Conservation (phyloP, 1,140 invertebrate species). For the Lepidurus apus region DNA sequence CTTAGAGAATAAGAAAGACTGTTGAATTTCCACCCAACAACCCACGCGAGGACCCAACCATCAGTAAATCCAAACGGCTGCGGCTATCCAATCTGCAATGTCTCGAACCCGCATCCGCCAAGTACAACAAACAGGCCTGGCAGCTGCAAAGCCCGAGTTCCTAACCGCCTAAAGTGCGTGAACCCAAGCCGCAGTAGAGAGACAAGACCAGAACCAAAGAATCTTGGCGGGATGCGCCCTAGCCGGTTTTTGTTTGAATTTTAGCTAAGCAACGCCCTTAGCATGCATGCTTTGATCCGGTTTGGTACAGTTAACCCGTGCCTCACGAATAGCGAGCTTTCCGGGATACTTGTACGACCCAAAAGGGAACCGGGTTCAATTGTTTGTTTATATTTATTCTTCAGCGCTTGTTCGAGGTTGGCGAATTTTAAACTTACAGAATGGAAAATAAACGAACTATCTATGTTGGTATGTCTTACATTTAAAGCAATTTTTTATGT, state of each 20-base stretch:
- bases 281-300: background rate
- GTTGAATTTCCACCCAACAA: background rate
- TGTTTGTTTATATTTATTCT: background rate
- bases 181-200: background rate
- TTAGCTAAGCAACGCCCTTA: slow-evolving; percentile 17
- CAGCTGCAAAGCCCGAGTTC: background rate
- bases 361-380: background rate
- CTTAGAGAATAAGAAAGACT: background rate
- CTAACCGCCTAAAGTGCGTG: background rate
- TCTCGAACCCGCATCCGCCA: background rate
- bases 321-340: background rate
- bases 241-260: slow-evolving; percentile 8
- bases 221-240: background rate
- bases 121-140: background rate
- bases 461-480: background rate
- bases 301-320: background rate
- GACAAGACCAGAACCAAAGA: background rate
- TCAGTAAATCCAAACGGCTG: slow-evolving; percentile 10
- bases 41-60: slow-evolving; percentile 17
- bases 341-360: background rate
- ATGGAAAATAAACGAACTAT: slow-evolving; percentile 8
- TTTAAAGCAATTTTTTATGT: background rate
- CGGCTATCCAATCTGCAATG: background rate
- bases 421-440: background rate
- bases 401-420: too few relatives aligned